These are phyloP conservation scores for Erebia epiphron DNA, from an alignment of 2,888 invertebrate genomes.

Conservation along the genomic window DNA sequence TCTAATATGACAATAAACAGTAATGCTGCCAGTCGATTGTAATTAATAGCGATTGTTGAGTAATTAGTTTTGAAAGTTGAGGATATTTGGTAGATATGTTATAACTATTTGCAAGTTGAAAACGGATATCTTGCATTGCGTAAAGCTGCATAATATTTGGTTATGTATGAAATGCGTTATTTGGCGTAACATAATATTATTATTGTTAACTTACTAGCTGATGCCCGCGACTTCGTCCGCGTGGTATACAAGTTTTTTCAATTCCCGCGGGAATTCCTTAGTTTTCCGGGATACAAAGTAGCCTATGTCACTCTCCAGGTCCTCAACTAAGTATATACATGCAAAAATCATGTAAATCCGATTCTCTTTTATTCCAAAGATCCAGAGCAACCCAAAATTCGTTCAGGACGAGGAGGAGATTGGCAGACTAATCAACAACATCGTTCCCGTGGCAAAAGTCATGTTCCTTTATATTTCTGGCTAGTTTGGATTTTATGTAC, in stretches of 20 bases:
- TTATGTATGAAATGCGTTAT: background rate
- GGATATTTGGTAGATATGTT: constrained; percentile 19
- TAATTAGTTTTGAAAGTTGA: constrained; percentile 20
- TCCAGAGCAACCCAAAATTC: no score
- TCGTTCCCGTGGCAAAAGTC: no score
- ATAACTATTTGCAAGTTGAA: background rate
- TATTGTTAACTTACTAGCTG: background rate
- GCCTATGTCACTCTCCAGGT: no score
- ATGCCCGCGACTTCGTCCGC: background rate
- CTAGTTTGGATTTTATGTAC: no score
- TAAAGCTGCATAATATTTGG: background rate
- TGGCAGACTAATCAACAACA: no score
- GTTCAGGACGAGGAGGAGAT: no score
- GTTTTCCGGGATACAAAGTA: background rate
- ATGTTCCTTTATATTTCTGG: no score
- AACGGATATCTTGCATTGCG: constrained; percentile 19
- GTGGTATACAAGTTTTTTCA: no score
- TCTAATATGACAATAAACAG: background rate
- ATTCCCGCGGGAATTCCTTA: no score
- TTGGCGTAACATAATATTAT: background rate
- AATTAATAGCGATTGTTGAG: constrained; percentile 9
- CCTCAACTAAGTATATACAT: no score
- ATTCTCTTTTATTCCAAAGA: no score
- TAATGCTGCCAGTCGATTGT: background rate
- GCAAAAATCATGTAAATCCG: no score